A percentile compares a stretch with the other conserved stretches of the same genome.
phyloP scores from a whole-genome alignment of 2,888 invertebrate genomes.

The Leptinotarsa haldemani region DNA sequence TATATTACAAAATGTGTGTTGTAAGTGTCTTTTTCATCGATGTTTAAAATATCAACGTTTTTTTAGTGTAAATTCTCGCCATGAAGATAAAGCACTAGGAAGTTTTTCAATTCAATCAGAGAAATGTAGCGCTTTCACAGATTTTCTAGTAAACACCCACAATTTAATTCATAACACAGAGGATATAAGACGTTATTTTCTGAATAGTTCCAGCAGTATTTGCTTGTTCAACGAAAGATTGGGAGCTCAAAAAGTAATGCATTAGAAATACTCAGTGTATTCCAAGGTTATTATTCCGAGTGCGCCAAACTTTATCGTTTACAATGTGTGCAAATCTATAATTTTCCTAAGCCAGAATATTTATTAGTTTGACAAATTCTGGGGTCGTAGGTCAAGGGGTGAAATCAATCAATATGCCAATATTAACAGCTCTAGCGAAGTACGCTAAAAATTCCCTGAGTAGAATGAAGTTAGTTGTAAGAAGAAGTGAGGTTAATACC shows the following conservation, averaged over 20 bases:
- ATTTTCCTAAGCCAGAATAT: too few relatives aligned
- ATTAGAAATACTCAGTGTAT: too few relatives aligned
- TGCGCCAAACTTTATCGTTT: too few relatives aligned
- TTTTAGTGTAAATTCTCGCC: conserved; percentile 1
- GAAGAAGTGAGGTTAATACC: too few relatives aligned
- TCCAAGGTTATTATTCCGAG: too few relatives aligned
- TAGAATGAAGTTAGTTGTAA: too few relatives aligned
- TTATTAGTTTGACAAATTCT: too few relatives aligned
- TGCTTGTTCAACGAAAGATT: background rate
- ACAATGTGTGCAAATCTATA: too few relatives aligned
- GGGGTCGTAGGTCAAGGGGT: too few relatives aligned
- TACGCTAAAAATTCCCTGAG: too few relatives aligned
- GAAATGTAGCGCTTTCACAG: conserved; percentile 51
- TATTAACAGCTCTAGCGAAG: too few relatives aligned
- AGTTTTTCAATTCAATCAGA: conserved; percentile 27
- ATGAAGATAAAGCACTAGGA: conserved; percentile 36
- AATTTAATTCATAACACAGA: conserved; percentile 39
- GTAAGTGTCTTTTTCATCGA: conserved; percentile 24
- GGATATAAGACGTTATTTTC: background rate
- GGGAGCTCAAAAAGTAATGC: background rate
- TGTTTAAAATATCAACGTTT: background rate
- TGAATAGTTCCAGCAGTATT: background rate
- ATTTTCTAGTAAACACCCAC: conserved; percentile 49
- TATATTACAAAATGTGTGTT: conserved; percentile 40
- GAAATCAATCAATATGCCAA: too few relatives aligned